A percentile compares a stretch with the other conserved stretches of the same genome.
These are phyloP conservation scores for Isoperla grammatica DNA, from an alignment of 2,888 invertebrate genomes.

Conservation along the genomic window DNA sequence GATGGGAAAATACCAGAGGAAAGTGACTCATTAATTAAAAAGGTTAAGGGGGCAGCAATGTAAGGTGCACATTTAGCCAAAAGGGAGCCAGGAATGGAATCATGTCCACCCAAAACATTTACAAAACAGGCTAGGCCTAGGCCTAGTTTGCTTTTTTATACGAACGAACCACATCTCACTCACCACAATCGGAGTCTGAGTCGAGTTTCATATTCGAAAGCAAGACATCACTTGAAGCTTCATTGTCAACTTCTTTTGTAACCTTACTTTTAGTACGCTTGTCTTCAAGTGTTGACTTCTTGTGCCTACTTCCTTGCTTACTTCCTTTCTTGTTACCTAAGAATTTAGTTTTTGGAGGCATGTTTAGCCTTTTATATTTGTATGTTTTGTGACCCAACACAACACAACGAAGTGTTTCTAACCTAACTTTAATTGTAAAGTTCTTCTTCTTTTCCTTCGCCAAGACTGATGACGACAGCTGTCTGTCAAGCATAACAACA, in stretches of 20 bases:
- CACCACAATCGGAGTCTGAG: slow-evolving; percentile 3
- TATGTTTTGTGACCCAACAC: too few species aligned
- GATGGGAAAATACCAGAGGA: too few species aligned
- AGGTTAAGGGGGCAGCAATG: too few species aligned
- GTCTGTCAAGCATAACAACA: background rate
- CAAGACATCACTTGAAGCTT: slow-evolving; percentile 3
- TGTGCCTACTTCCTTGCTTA: background rate
- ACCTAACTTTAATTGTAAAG: too few species aligned
- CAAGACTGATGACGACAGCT: too few species aligned
- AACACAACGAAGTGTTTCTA: too few species aligned
- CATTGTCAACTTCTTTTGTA: background rate
- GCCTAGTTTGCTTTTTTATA: background rate
- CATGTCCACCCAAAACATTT: too few species aligned
- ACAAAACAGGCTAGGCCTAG: too few species aligned
- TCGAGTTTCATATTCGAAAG: slow-evolving; percentile 5
- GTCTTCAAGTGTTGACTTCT: background rate
- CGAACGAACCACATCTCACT: background rate
- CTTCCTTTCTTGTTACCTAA: background rate
- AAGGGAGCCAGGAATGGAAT: too few species aligned
- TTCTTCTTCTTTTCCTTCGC: too few species aligned
- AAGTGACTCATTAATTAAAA: too few species aligned
- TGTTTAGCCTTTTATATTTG: background rate
- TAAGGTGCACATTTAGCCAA: too few species aligned
- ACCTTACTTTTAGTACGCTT: background rate
- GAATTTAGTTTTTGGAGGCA: slow-evolving; percentile 4